A percentile compares a stretch with the other conserved stretches of the same genome.
phyloP scores from a whole-genome alignment of 92 coral and sea anemone genomes.

The Palythoa grandiflora region DNA sequence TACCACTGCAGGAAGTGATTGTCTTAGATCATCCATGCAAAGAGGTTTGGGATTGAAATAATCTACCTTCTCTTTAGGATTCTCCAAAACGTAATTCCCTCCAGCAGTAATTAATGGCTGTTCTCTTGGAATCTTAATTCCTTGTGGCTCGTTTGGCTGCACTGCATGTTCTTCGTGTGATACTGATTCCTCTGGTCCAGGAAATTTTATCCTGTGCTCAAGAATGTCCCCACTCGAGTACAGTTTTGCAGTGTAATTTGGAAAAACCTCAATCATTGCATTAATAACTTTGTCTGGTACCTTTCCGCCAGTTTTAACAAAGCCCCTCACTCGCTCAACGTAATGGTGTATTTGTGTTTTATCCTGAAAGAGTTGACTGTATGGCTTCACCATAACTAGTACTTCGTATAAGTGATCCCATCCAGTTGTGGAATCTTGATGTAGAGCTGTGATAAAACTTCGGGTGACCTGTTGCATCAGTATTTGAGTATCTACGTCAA shows the following conservation, averaged over 20 bases:
- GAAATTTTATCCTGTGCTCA: slow-evolving; percentile 73
- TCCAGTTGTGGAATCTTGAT: slow-evolving; percentile 67
- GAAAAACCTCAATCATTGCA: slow-evolving; percentile 71
- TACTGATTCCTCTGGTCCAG: slow-evolving; percentile 64
- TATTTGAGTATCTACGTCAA: slow-evolving; percentile 63
- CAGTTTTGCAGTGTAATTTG: slow-evolving; percentile 62
- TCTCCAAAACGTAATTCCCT: slow-evolving; percentile 56
- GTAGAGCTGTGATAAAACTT: slow-evolving; percentile 87
- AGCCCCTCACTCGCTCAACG: slow-evolving; percentile 79
- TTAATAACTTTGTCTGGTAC: slow-evolving; percentile 58
- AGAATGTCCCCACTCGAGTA: slow-evolving; percentile 33
- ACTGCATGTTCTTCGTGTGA: slow-evolving; percentile 53
- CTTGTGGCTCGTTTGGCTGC: slow-evolving; percentile 50
- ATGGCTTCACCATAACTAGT: slow-evolving; percentile 81
- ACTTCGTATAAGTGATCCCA: slow-evolving; percentile 93
- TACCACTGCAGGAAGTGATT: slow-evolving; percentile 89
- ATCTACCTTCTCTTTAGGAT: slow-evolving; percentile 57
- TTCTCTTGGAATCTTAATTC: slow-evolving; percentile 78
- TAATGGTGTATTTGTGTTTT: slow-evolving; percentile 85
- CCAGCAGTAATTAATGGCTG: slow-evolving; percentile 67
- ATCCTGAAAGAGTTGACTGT: slow-evolving; percentile 70
- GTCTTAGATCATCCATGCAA: slow-evolving; percentile 77
- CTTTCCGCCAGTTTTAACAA: slow-evolving; percentile 59
- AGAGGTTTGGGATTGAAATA: slow-evolving; percentile 67
- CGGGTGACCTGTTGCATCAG: slow-evolving; percentile 80